Conservation (phyloP, 2,797 vertebrate genomes). For the Smutsia temminckii region DNA sequence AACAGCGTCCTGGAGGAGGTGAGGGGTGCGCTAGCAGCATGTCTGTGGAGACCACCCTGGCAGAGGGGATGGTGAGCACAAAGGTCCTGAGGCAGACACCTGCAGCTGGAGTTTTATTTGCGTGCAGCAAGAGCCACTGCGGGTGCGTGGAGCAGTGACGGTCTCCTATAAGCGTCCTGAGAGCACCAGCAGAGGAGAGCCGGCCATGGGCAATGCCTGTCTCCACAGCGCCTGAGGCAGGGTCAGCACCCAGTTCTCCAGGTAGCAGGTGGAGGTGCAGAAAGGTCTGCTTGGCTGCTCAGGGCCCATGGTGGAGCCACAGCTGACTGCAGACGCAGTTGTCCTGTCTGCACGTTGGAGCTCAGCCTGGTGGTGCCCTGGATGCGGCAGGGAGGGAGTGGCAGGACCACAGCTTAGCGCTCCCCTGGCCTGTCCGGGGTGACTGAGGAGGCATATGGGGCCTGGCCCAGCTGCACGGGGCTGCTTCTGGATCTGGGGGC, state of each 20-base stretch:
- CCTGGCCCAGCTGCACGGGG: not conserved
- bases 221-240: not conserved
- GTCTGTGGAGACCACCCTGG: not conserved
- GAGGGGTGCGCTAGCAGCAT: not conserved
- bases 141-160: not conserved
- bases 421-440: not conserved
- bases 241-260: not conserved
- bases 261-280: not conserved
- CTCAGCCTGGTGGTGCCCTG: not conserved
- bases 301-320: too few relatives aligned
- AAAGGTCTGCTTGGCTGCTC: not conserved
- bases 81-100: not conserved
- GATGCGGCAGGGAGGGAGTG: rapidly evolving
- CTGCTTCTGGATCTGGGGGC: not conserved
- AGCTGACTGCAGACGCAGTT: rapidly evolving
- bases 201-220: not conserved
- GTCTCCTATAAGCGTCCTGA: not conserved
- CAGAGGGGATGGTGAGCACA: not conserved
- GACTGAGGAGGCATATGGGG: not conserved
- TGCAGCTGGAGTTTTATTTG: not conserved
- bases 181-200: not conserved
- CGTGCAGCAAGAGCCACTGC: not conserved
- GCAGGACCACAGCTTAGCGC: not conserved
- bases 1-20: not conserved
- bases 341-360: not conserved